Percentiles rank a stretch among this genome's conserved stretches.
Conservation (phyloP, 2,113 vertebrate genomes). For the Bos javanicus region DNA sequence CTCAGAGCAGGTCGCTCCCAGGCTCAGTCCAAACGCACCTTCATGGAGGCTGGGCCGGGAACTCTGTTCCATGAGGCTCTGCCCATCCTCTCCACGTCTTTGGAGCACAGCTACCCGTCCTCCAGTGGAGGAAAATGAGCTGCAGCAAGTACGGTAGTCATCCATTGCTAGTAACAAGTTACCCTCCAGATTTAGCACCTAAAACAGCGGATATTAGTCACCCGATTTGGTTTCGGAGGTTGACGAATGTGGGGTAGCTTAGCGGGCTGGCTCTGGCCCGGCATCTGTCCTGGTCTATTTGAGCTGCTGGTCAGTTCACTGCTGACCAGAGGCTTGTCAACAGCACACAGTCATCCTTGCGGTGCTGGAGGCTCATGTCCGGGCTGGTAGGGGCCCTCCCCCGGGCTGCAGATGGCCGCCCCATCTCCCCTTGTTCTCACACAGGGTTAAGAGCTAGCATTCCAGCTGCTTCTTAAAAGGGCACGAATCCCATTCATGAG, state of each 20-base stretch:
- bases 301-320: not conserved
- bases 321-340: not conserved
- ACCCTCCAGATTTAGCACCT: no score
- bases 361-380: not conserved
- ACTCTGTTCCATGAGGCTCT: not conserved
- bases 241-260: fast-evolving
- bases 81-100: fast-evolving
- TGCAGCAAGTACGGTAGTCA: fast-evolving
- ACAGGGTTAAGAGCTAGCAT: not conserved
- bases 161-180: no score
- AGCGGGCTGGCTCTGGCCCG: not conserved
- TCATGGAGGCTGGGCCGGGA: not conserved
- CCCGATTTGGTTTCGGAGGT: not conserved
- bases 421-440: no score
- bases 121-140: not conserved
- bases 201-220: fast-evolving
- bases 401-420: fast-evolving
- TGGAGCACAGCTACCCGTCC: not conserved
- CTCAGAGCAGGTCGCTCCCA: not conserved
- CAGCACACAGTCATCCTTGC: fast-evolving
- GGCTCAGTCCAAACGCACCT: not conserved
- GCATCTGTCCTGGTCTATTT: not conserved
- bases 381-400: not conserved
- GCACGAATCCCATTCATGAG: fast-evolving
- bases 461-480: not conserved